Percentiles rank a stretch among this genome's conserved stretches.
Conservation (phyloP, 2,113 vertebrate genomes). For the Entelurus aequoreus region DNA sequence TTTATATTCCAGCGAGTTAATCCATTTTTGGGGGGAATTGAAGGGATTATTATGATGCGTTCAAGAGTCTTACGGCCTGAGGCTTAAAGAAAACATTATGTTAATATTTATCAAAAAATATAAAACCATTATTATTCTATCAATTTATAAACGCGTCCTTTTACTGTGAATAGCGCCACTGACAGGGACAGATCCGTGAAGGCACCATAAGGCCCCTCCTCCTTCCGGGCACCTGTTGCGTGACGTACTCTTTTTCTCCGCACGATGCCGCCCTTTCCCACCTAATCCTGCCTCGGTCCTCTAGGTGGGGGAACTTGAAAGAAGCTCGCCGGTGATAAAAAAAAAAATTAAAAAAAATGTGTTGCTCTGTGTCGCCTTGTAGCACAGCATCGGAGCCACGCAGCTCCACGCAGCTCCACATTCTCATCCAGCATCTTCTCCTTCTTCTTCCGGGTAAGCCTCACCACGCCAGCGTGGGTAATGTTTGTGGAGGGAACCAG, state of each 20-base stretch:
- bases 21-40: too few species aligned
- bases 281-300: not conserved
- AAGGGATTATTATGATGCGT: too few species aligned
- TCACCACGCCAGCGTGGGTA: not conserved
- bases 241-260: slow-evolving; percentile 4
- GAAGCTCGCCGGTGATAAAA: slow-evolving; percentile 19
- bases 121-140: too few species aligned
- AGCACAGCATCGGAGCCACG: slow-evolving; percentile 3
- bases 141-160: too few species aligned
- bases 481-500: not conserved
- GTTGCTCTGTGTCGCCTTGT: slow-evolving; percentile 23
- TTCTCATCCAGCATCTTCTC: slow-evolving; percentile 8
- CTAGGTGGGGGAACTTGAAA: slow-evolving; percentile 45
- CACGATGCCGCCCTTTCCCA: slow-evolving; percentile 51
- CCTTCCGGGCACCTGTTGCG: slow-evolving; percentile 57
- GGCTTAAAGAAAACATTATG: too few species aligned
- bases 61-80: too few species aligned
- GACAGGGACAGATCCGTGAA: not conserved
- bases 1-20: too few species aligned
- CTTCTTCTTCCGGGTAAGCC: slow-evolving; percentile 48
- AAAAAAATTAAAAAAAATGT: not conserved
- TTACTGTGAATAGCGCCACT: too few species aligned
- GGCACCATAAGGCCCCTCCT: slow-evolving; percentile 2
- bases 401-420: slow-evolving; percentile 1
- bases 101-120: too few species aligned